Evolutionary conservation across 1,140 invertebrate species (phyloP), one percentile per base, ranked within the genome.

Genomic region (Tetramorium alpestre): DNA sequence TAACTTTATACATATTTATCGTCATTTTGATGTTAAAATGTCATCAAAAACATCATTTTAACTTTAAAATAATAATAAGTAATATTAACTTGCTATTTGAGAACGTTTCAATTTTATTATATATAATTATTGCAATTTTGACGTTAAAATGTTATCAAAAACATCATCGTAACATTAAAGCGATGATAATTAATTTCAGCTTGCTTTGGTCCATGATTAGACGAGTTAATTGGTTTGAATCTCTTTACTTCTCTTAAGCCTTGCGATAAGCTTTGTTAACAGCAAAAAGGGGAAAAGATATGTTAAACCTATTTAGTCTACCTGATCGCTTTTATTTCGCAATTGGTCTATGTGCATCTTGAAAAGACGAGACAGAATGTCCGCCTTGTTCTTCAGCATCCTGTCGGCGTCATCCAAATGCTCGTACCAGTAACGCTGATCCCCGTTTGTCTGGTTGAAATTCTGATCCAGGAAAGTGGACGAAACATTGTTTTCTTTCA

Each of bases 311-410:
- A 44, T 22, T 73, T 49, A 25, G 3, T 47, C 25, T 88, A 93
- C 92, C 90, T 88, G 78, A 38, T 93, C 88, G 33, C 87, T 89
- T 33, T 90, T 65, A 41, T 89, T 87, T 13, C 91, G 88, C 41
- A 93, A 70, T 22, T 84, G 64, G 77, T 93, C 92, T 38, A 93
- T 89, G 13, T 92, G 84, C 54, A 85, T 85, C 75, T 91, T 93
- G 1, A 93, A 69, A 25, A 92, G 56, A 0, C 44, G 76, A 7
- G 92, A 90, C 7, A 93, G 60, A 16, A 88, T 65, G 16, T 91
- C 87, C 5, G 92, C 73, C 60, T 93, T 93, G 3, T 72, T 85
- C 16, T 84, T 87, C 22, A 91, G 75, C 47, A 67, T 33, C 41
- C 44, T 77, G 16, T 87, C 77, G 0, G n/a, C 18, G 3, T 86